Percentiles rank a stretch among this genome's conserved stretches.
Evolutionary conservation across 2,113 vertebrate genomes (phyloP).

Genomic region (Procavia capensis): DNA sequence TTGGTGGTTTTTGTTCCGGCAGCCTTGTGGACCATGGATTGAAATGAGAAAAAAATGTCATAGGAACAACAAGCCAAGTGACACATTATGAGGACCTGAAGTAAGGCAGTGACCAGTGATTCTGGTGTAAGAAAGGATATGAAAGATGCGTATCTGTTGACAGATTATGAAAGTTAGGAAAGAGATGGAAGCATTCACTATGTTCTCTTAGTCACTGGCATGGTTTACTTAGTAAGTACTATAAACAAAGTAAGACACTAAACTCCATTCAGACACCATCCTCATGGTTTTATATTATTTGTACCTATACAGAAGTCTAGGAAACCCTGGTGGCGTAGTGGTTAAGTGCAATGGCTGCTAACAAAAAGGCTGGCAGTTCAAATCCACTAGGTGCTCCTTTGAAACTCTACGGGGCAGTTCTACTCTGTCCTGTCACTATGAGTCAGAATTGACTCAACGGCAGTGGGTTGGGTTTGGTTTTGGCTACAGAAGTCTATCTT

Average conservation of each 20-base stretch:
- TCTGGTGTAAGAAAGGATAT: neutral
- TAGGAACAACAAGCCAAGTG: neutral
- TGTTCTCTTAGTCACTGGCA: neutral
- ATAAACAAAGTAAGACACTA: too few relatives aligned
- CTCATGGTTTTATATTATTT: constrained; percentile 28
- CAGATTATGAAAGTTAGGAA: neutral
- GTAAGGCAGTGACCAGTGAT: neutral
- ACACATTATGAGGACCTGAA: neutral
- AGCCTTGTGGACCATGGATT: neutral
- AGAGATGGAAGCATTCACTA: neutral
- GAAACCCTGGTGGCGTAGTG: too few relatives aligned
- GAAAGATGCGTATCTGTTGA: neutral
- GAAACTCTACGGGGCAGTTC: too few relatives aligned
- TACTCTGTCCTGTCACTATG: too few relatives aligned
- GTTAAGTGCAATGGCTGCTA: too few relatives aligned
- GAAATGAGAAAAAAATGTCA: constrained; percentile 16
- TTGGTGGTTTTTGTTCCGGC: too few relatives aligned
- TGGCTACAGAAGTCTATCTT: neutral
- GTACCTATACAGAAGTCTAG: too few relatives aligned
- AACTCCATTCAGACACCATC: constrained; percentile 4
- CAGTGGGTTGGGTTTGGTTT: too few relatives aligned
- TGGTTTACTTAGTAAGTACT: constrained; percentile 19
- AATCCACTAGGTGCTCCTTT: too few relatives aligned
- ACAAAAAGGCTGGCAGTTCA: too few relatives aligned
- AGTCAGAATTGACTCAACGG: too few relatives aligned